Base-by-base conservation (phyloP, 2,797 vertebrate genomes). In the Nyctibius grandis region DNA sequence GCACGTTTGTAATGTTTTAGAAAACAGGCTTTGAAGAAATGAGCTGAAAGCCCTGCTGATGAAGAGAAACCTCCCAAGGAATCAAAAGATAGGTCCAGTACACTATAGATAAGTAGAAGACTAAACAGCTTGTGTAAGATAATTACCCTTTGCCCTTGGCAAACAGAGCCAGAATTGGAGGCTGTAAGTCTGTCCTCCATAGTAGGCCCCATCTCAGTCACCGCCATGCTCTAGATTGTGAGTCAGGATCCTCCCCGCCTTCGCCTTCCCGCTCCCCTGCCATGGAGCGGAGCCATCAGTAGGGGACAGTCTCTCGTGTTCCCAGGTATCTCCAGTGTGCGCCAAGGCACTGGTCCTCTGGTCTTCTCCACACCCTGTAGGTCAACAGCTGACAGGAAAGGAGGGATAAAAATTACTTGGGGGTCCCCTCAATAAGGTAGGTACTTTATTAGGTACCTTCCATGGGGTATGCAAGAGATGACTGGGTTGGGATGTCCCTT, bases 111-210 rank as follows among this genome's bases (percentile, higher is more conserved):
- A 92, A 87, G 78, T 36, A 56, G 68, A 82, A 85, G 92, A 91
- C 92, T 85, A 91, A 96, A 90, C 38, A 93, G 69, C 69, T 88
- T 85, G 34, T 73, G 18, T 59, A 31, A 91, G 84, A 79, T 82
- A 69, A 79, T 70, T 54, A 67, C 54, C 60, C 53, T 87, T 93
- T 92, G 67, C 79, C 53, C 72, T 68, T 69, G 29, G 61, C 45
- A 85, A 88, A 68, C 51, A 29, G 9, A 88, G 59, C 3, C 68
- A 68, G 60, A 80, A 85, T 31, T 64, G 57, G 51, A 91, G 60
- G 13, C 75, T 67, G 15, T 79, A 74, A 70, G 64, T 9, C 26
- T 88, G 45, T 64, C 36, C 48, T 85, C 65, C 45, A 9, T 15
- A 25, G 33, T 11, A 73, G 33, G 31, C 45, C 53, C 33, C 33